These are phyloP conservation scores for Sebastes fasciatus DNA, from an alignment of 2,113 vertebrate genomes.

Conservation along the genomic window DNA sequence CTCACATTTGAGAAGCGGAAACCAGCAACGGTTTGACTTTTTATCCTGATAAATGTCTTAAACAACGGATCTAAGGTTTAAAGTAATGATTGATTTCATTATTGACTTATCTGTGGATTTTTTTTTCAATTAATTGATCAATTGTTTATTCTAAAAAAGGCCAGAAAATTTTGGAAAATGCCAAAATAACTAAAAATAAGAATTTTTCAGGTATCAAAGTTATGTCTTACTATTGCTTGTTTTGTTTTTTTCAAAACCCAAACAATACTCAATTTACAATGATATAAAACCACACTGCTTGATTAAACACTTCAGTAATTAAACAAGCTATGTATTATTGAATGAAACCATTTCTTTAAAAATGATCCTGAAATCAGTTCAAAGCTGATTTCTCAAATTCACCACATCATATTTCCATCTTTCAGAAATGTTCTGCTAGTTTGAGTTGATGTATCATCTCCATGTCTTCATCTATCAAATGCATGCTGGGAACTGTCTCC, in stretches of 20 bases:
- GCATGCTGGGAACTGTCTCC: slow-evolving; percentile 51
- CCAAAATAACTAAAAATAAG: no score
- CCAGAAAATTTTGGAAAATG: no score
- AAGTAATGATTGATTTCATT: background rate
- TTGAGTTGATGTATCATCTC: slow-evolving; percentile 36
- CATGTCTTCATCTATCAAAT: slow-evolving; percentile 22
- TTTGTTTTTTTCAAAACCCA: background rate
- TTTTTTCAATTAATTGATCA: background rate
- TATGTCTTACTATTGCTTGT: background rate
- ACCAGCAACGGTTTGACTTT: no score
- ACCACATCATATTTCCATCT: background rate
- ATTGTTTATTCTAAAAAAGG: background rate
- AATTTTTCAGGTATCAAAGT: background rate
- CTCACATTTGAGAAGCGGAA: no score
- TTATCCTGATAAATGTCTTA: background rate
- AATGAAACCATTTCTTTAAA: background rate
- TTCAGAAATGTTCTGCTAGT: background rate
- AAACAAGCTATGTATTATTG: background rate
- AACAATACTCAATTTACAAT: no score
- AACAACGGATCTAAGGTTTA: no score
- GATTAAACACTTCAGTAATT: background rate
- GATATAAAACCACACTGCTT: background rate
- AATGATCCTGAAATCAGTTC: background rate
- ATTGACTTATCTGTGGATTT: no score
- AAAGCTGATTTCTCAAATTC: background rate